Evolutionary conservation across 2,113 vertebrate species (phyloP).

Genomic region (rabbit (Oryctolagus cuniculus)): DNA sequence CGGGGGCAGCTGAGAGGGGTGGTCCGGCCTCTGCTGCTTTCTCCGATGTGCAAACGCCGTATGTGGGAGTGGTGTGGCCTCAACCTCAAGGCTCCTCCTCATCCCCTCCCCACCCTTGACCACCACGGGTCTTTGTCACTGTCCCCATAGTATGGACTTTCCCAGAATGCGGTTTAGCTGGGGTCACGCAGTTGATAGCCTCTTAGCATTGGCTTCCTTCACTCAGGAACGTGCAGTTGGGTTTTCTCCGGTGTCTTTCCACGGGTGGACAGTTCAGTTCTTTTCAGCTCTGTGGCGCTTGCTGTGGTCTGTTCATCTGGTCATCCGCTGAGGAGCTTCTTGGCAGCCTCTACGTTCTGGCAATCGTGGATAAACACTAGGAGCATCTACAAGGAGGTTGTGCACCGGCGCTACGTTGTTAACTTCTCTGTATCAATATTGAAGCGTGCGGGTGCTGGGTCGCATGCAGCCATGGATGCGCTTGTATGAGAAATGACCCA

Average conservation of each 20-base stretch:
- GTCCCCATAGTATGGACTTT: neutral
- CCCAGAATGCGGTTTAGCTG: neutral
- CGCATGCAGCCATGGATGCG: neutral
- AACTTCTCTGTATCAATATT: neutral
- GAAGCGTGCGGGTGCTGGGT: neutral
- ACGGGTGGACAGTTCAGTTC: neutral
- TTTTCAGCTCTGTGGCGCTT: neutral
- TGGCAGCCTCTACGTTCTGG: neutral
- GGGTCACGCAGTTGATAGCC: neutral
- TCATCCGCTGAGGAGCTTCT: neutral
- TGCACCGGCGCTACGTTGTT: neutral
- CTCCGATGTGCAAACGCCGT: neutral
- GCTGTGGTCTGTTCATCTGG: neutral
- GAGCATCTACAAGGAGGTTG: neutral
- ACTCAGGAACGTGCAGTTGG: neutral
- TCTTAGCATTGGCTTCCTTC: neutral
- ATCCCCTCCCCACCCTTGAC: neutral
- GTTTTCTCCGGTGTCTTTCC: neutral
- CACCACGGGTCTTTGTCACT: neutral
- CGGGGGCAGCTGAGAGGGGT: neutral
- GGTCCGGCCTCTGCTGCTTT: neutral
- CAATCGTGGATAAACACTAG: neutral
- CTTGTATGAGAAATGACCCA: neutral
- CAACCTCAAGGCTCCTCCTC: neutral
- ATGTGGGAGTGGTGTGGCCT: neutral